These are phyloP conservation scores for Scaptodrosophila lebanonensis DNA, from an alignment of 1,140 invertebrate species.

Conservation along the genomic window DNA sequence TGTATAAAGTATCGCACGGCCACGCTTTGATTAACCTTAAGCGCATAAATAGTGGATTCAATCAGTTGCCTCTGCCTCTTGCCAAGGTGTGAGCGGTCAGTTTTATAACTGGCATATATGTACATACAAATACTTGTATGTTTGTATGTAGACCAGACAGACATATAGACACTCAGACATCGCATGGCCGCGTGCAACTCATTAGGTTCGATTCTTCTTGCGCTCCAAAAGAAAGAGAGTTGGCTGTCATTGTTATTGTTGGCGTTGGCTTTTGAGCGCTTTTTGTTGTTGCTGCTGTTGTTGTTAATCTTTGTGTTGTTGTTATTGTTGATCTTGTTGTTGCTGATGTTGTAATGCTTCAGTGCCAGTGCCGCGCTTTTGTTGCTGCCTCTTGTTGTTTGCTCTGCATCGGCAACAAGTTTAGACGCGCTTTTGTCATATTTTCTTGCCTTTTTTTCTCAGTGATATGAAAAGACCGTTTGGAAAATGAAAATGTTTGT, in stretches of 20 bases:
- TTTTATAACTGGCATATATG: too few species aligned
- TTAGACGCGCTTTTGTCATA: slow-evolving; percentile 69
- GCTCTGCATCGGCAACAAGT: slow-evolving; percentile 42
- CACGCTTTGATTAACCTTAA: slow-evolving; percentile 74
- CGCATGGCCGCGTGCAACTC: slow-evolving; percentile 42
- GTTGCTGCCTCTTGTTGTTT: too few species aligned
- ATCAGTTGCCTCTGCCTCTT: slow-evolving; percentile 56
- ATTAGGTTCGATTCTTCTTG: slow-evolving; percentile 75
- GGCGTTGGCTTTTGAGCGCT: slow-evolving; percentile 28
- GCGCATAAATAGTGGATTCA: slow-evolving; percentile 74
- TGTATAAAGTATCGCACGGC: slow-evolving; percentile 63
- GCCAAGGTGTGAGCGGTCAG: too few species aligned
- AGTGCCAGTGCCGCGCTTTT: slow-evolving; percentile 5
- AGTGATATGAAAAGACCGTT: slow-evolving; percentile 25
- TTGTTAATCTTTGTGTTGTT: slow-evolving; percentile 34
- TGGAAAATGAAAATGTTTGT: slow-evolving; percentile 64
- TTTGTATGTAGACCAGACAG: too few species aligned
- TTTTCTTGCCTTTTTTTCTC: slow-evolving; percentile 15
- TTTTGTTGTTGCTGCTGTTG: slow-evolving; percentile 25
- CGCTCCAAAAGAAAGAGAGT: slow-evolving; percentile 65
- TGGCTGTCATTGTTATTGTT: slow-evolving; percentile 71
- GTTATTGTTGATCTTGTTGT: slow-evolving; percentile 12
- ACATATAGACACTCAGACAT: too few species aligned
- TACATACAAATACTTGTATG: too few species aligned
- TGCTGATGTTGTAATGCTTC: neutral